Percentiles rank a stretch among this genome's conserved stretches.
phyloP scores from a whole-genome alignment of 1,140 invertebrate genomes.

The Drosophila santomea region DNA sequence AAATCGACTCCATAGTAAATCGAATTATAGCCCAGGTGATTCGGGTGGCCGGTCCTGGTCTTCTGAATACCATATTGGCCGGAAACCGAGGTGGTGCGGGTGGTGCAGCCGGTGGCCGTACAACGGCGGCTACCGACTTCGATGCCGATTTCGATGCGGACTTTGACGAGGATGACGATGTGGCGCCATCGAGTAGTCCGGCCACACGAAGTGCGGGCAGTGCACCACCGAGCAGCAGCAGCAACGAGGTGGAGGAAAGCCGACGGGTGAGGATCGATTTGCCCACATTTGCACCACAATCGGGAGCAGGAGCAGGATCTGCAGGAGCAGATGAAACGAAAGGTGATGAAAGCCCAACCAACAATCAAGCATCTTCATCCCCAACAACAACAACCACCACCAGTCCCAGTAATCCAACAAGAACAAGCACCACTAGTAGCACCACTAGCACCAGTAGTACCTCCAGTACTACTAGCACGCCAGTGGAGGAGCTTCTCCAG shows the following conservation, averaged over 20 bases:
- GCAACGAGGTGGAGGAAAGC: constrained; percentile 43
- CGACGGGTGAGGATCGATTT: constrained; percentile 84
- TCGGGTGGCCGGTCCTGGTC: constrained; percentile 88
- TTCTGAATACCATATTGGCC: constrained; percentile 85
- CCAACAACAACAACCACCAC: constrained; percentile 30
- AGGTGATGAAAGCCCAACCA: constrained; percentile 58
- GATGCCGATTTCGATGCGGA: constrained; percentile 81
- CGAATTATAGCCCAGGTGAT: constrained; percentile 89
- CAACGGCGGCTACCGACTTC: constrained; percentile 57
- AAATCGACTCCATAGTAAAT: constrained; percentile 91
- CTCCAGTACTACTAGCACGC: constrained; percentile 16
- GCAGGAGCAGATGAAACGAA: constrained; percentile 30
- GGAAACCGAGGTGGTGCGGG: constrained; percentile 65
- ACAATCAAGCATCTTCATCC: constrained; percentile 44
- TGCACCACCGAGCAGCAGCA: constrained; percentile 17
- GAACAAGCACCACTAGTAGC: constrained; percentile 18
- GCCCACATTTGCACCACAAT: constrained; percentile 85
- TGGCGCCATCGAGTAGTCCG: constrained; percentile 15
- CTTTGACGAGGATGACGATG: constrained; percentile 60
- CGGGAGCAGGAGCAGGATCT: neutral
- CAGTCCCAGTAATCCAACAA: constrained; percentile 42
- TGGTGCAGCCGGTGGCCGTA: constrained; percentile 48
- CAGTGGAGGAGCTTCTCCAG: constrained; percentile 15
- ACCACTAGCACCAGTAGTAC: constrained; percentile 25
- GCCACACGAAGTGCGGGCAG: constrained; percentile 10